Percentiles rank a stretch among this genome's conserved stretches.
Evolutionary conservation across 2,888 invertebrate species (phyloP).

Genomic region (Sphaeridia pumilis): DNA sequence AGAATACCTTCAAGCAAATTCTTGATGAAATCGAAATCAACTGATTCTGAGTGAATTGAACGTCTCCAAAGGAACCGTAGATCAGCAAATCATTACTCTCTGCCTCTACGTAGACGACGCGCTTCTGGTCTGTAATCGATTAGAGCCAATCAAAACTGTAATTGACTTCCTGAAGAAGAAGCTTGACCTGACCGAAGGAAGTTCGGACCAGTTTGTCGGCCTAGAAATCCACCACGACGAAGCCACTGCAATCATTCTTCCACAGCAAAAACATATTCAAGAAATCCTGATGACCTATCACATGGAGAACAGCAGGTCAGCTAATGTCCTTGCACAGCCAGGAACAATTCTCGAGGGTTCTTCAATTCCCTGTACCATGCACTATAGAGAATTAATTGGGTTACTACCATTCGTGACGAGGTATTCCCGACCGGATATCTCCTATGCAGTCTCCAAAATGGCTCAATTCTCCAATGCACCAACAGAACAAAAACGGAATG

Average conservation of each 20-base stretch:
- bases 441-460: not conserved
- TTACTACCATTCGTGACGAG: no score
- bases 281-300: constrained; percentile 7
- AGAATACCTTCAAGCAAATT: no score
- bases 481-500: not conserved
- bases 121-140: not conserved
- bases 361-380: no score
- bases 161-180: not conserved
- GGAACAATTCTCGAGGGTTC: no score
- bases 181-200: constrained; percentile 5
- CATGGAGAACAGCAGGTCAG: constrained; percentile 14
- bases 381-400: no score
- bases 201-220: constrained; percentile 12
- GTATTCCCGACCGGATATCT: no score
- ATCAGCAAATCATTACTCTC: not conserved
- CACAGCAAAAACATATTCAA: constrained; percentile 4
- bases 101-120: constrained; percentile 18
- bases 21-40: no score
- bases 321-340: not conserved
- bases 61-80: not conserved
- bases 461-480: not conserved
- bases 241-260: not conserved
- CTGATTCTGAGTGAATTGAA: no score
- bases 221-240: constrained; percentile 3
- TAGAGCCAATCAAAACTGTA: not conserved